A percentile compares a stretch with the other conserved stretches of the same genome.
phyloP scores from a whole-genome alignment of 2,888 invertebrate genomes.

The Pseudococcus longispinus region DNA sequence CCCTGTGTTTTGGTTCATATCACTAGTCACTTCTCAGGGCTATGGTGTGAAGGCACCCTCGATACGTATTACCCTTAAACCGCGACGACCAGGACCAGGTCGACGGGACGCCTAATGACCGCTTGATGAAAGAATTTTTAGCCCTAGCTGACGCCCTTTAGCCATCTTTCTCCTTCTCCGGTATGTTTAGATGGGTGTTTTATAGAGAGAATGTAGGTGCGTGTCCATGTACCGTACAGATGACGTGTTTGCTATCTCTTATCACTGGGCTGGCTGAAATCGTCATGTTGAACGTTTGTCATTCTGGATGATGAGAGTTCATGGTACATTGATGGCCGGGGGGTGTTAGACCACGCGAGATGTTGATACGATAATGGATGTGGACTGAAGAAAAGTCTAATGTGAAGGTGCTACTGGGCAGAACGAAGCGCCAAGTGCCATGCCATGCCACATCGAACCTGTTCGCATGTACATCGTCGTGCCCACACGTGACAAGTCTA shows the following conservation, averaged over 20 bases:
- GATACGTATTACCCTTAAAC: background rate
- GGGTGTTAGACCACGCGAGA: background rate
- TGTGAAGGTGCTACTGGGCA: background rate
- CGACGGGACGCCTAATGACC: conserved; percentile 1
- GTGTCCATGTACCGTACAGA: background rate
- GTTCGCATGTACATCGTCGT: background rate
- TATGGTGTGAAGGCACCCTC: background rate
- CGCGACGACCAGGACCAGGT: background rate
- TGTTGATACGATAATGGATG: background rate
- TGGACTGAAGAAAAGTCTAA: no score
- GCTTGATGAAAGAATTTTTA: background rate
- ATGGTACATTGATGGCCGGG: background rate
- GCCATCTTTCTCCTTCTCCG: background rate
- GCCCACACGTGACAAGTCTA: background rate
- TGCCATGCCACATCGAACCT: background rate
- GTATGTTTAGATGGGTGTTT: background rate
- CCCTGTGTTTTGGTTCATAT: background rate
- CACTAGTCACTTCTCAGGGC: background rate
- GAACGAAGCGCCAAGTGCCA: background rate
- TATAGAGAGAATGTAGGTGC: background rate
- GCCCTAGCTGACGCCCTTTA: background rate
- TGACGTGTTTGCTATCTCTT: background rate
- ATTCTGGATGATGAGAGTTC: background rate
- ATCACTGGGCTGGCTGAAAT: background rate
- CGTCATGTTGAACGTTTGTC: background rate